Percentiles rank a stretch among this genome's conserved stretches.
phyloP scores from a whole-genome alignment of 2,888 invertebrate genomes.

The Glyphotaelius pellucidus region DNA sequence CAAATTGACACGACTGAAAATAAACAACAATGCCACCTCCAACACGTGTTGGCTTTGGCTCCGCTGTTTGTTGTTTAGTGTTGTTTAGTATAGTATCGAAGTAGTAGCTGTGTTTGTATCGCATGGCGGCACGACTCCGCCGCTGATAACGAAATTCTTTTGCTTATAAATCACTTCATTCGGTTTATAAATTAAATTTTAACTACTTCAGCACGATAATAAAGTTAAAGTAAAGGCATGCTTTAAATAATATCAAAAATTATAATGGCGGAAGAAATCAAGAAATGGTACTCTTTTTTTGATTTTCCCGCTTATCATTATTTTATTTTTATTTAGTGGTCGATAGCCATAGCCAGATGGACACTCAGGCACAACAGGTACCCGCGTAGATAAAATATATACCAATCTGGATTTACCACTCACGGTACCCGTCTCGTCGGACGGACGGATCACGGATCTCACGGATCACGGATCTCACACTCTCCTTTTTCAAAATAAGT shows the following conservation, averaged over 20 bases:
- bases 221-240: not conserved
- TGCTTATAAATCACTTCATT: not conserved
- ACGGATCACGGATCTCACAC: too few relatives aligned
- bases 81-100: not conserved
- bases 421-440: too few relatives aligned
- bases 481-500: too few relatives aligned
- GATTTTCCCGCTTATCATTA: not conserved
- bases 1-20: conserved; percentile 12
- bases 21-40: conserved; percentile 26
- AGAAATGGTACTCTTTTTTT: not conserved
- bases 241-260: not conserved
- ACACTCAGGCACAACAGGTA: not conserved
- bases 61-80: not conserved
- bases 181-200: not conserved
- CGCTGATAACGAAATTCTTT: not conserved
- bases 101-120: not conserved
- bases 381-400: too few relatives aligned
- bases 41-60: conserved; percentile 16
- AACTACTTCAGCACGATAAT: not conserved
- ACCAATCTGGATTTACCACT: too few relatives aligned
- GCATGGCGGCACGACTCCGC: not conserved
- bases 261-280: not conserved
- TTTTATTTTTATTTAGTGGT: not conserved
- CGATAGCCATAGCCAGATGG: not conserved
- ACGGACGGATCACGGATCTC: too few relatives aligned